Percentiles rank a stretch among this genome's conserved stretches.
Evolutionary conservation across 2,888 invertebrate species (phyloP).

Genomic region (Xestoiulus laeticollis): DNA sequence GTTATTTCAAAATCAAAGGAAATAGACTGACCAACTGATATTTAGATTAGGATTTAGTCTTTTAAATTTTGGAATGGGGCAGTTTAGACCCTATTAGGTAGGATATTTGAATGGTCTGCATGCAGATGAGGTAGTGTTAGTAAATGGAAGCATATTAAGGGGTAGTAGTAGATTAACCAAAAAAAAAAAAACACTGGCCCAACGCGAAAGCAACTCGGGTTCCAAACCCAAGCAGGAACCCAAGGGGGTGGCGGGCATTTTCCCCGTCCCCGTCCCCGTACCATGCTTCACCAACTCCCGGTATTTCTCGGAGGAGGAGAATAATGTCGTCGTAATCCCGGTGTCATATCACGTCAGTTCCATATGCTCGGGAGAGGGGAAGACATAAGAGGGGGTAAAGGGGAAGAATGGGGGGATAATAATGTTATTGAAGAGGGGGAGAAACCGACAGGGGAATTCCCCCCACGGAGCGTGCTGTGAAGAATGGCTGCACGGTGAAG

Average conservation of each 20-base stretch:
- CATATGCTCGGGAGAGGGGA: constrained; percentile 31
- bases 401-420: constrained; percentile 29
- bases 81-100: too few relatives aligned
- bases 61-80: background rate
- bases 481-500: constrained; percentile 18
- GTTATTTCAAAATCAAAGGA: too few relatives aligned
- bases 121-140: background rate
- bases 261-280: background rate
- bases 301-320: constrained; percentile 27
- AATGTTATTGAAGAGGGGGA: background rate
- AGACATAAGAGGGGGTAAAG: constrained; percentile 21
- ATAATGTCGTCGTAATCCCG: constrained; percentile 45
- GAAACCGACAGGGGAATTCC: constrained; percentile 33
- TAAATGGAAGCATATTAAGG: background rate
- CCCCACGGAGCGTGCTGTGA: constrained; percentile 4
- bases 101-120: background rate
- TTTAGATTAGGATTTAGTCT: background rate
- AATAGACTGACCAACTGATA: background rate
- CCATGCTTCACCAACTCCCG: constrained; percentile 27
- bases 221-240: background rate
- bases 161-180: background rate
- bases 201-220: background rate
- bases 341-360: constrained; percentile 46
- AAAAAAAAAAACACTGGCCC: background rate
- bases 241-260: background rate